A percentile compares a stretch with the other conserved stretches of the same genome.
phyloP scores from a whole-genome alignment of 2,113 vertebrate species.

The Campylorhamphus procurvoides region DNA sequence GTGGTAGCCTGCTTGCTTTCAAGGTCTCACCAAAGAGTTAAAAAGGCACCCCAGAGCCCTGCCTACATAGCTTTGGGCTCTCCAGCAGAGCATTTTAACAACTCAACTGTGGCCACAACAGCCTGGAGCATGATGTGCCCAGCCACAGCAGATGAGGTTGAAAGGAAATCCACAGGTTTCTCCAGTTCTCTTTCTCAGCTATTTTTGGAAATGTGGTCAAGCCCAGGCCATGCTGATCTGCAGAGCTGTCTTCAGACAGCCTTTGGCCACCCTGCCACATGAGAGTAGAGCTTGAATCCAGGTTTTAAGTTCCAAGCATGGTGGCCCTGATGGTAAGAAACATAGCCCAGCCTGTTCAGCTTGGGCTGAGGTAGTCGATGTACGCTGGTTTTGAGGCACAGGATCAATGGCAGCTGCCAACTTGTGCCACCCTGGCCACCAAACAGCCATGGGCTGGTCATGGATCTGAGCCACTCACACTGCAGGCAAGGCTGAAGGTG shows the following conservation, averaged over 20 bases:
- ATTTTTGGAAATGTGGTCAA: background rate
- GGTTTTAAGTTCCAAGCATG: background rate
- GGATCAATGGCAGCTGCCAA: background rate
- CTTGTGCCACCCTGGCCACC: rapidly evolving
- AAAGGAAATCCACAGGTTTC: slow-evolving; percentile 12
- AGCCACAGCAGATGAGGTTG: background rate
- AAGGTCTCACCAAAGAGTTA: rapidly evolving
- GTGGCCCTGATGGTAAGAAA: background rate
- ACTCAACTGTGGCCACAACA: background rate
- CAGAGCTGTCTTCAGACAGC: background rate
- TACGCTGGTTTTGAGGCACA: background rate
- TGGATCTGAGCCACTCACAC: background rate
- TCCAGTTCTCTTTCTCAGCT: slow-evolving; percentile 19
- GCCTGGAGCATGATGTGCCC: background rate
- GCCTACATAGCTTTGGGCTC: background rate
- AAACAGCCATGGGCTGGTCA: background rate
- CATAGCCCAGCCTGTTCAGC: background rate
- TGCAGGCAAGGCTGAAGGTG: background rate
- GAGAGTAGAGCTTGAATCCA: background rate
- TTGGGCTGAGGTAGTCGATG: background rate
- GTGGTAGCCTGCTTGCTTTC: background rate
- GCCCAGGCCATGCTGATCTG: background rate
- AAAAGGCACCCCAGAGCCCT: background rate
- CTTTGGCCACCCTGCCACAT: background rate
- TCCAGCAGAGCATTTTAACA: background rate